Conservation (phyloP, 1,140 invertebrate species). For the Nomia melanderi region DNA sequence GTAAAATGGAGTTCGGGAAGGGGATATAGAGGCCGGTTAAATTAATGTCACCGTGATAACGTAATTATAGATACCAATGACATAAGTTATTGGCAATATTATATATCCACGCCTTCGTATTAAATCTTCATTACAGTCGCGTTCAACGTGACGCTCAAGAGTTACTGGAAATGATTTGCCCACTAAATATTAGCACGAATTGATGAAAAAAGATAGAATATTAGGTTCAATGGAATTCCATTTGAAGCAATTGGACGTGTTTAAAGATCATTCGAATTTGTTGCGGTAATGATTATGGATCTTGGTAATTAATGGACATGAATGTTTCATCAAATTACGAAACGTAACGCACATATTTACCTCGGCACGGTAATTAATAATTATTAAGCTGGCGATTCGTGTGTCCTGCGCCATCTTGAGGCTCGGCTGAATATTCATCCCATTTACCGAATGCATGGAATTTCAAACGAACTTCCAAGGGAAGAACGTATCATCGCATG, state of each 20-base stretch:
- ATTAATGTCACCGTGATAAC: conserved; percentile 19
- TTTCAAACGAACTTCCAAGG: conserved; percentile 53
- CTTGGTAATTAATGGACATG: neutral
- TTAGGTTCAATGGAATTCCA: too few relatives aligned
- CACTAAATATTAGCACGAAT: too few relatives aligned
- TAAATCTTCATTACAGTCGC: neutral
- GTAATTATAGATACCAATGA: neutral
- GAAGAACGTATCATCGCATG: conserved; percentile 49
- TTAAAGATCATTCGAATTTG: too few relatives aligned
- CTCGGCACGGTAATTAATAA: conserved; percentile 19
- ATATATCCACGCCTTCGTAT: neutral
- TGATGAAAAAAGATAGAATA: too few relatives aligned
- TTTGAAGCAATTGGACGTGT: too few relatives aligned
- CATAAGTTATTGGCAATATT: conserved; percentile 4
- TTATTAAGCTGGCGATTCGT: neutral
- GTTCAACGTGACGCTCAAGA: neutral
- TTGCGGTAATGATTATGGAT: neutral
- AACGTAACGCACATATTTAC: neutral
- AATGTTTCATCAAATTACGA: neutral
- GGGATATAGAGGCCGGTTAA: neutral
- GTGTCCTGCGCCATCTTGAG: conserved; percentile 20
- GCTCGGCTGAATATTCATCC: conserved; percentile 58
- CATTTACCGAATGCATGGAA: conserved; percentile 59
- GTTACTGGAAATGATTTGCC: too few relatives aligned
- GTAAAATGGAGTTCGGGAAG: conserved; percentile 19